Percentiles rank a stretch among this genome's conserved stretches.
Evolutionary conservation across 64 coral and sea anemone genomes (phyloP).

Genomic region (Montipora foliosa): DNA sequence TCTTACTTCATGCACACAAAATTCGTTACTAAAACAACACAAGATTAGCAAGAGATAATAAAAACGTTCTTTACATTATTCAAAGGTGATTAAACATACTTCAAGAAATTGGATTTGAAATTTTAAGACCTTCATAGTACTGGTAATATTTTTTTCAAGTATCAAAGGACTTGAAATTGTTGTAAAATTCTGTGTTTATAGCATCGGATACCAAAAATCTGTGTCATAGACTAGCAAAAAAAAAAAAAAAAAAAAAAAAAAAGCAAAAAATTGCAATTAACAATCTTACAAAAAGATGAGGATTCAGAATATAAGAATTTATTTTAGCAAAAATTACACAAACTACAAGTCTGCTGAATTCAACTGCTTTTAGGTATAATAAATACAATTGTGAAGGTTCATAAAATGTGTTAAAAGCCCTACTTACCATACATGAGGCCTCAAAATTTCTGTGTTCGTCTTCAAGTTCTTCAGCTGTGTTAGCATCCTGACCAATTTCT

Average conservation of each 20-base stretch:
- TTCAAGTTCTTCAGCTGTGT: slow-evolving; percentile 85
- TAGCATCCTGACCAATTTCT: slow-evolving; percentile 93
- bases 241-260: too few species aligned
- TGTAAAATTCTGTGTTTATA: too few species aligned
- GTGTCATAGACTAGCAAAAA: too few species aligned
- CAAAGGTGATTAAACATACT: slow-evolving; percentile 26
- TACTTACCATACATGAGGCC: slow-evolving; percentile 85
- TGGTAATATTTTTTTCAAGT: too few species aligned
- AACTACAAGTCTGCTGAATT: not conserved
- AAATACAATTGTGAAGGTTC: not conserved
- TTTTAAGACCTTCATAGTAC: not conserved
- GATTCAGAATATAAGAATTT: not conserved
- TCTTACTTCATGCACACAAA: not conserved
- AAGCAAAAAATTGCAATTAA: too few species aligned
- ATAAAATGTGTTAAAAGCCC: not conserved
- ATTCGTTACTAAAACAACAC: slow-evolving; percentile 14
- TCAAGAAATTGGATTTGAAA: slow-evolving; percentile 12
- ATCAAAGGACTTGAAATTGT: too few species aligned
- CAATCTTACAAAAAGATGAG: too few species aligned
- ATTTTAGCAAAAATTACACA: not conserved
- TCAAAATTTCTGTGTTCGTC: slow-evolving; percentile 95
- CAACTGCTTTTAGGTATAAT: not conserved
- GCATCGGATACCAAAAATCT: too few species aligned
- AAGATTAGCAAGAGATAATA: slow-evolving; percentile 10
- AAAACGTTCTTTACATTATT: not conserved